phyloP scores from a whole-genome alignment of 2,113 vertebrate species.

The Apodemus sylvaticus region DNA sequence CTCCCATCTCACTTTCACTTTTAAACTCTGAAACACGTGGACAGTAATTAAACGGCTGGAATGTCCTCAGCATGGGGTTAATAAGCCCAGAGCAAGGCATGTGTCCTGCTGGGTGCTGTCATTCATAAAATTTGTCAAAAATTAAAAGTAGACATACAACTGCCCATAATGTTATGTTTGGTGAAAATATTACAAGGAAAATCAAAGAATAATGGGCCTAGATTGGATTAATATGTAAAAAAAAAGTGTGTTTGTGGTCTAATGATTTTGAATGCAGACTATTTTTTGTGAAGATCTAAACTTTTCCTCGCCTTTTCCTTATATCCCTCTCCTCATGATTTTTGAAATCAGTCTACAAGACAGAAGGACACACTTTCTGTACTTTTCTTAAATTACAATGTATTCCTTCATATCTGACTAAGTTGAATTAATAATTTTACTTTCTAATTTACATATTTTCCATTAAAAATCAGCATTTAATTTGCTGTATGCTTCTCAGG shows the following conservation, averaged over 20 bases:
- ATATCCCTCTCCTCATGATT: neutral
- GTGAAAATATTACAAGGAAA: neutral
- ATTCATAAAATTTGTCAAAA: neutral
- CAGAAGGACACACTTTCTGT: neutral
- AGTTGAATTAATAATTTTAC: neutral
- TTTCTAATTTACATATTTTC: neutral
- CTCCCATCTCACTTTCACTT: slow-evolving; percentile 64
- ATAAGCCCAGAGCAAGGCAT: neutral
- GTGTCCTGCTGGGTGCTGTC: neutral
- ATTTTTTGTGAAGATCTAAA: neutral
- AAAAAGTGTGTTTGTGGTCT: neutral
- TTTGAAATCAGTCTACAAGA: neutral
- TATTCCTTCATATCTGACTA: neutral
- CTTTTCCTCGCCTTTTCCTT: neutral
- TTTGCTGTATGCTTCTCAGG: neutral
- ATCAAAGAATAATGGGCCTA: neutral
- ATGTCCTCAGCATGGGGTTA: neutral
- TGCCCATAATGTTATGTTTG: neutral
- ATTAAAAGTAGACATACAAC: neutral
- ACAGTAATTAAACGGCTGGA: slow-evolving; percentile 25
- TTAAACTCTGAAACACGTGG: slow-evolving; percentile 30
- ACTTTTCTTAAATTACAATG: neutral
- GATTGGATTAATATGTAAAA: neutral
- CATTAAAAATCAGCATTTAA: neutral
- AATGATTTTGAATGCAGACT: neutral